Percentiles rank a stretch among this genome's conserved stretches.
These are phyloP conservation scores for Chrysodeixis includens DNA, from an alignment of 2,888 invertebrate genomes.

Conservation along the genomic window DNA sequence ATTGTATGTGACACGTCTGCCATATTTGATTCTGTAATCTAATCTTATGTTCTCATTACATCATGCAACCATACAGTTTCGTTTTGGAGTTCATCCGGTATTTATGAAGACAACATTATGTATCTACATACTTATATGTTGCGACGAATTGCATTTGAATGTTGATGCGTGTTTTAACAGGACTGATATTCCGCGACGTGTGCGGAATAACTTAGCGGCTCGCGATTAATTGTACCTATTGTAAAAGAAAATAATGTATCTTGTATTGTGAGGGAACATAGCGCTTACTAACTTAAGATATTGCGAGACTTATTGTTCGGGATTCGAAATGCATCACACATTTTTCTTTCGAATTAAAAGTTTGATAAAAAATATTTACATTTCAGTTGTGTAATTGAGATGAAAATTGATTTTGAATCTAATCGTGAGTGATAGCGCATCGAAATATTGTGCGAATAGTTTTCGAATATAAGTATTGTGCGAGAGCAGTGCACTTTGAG, in stretches of 20 bases:
- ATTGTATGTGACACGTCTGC: conserved; percentile 15
- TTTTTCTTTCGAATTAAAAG: too few species aligned
- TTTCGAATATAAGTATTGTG: too few species aligned
- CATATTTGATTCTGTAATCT: conserved; percentile 31
- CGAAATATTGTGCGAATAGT: too few species aligned
- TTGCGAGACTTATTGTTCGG: background rate
- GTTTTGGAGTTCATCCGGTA: conserved; percentile 43
- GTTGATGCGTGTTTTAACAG: conserved; percentile 35
- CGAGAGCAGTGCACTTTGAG: too few species aligned
- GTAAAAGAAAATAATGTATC: background rate
- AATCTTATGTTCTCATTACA: conserved; percentile 34
- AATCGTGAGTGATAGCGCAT: too few species aligned
- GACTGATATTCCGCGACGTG: conserved; percentile 23
- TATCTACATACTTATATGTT: conserved; percentile 7
- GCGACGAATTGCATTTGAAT: conserved; percentile 55
- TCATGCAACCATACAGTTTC: conserved; percentile 13
- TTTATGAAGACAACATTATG: conserved; percentile 16
- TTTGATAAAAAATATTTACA: too few species aligned
- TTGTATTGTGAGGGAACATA: background rate
- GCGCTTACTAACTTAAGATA: background rate
- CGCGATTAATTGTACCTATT: conserved; percentile 24
- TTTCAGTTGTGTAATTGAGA: too few species aligned
- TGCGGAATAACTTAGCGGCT: conserved; percentile 19
- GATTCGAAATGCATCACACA: background rate
- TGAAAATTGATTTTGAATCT: too few species aligned